Percentiles rank a stretch among this genome's conserved stretches.
Conservation (phyloP, 1,140 invertebrate genomes). For the Nylanderia fulva region DNA sequence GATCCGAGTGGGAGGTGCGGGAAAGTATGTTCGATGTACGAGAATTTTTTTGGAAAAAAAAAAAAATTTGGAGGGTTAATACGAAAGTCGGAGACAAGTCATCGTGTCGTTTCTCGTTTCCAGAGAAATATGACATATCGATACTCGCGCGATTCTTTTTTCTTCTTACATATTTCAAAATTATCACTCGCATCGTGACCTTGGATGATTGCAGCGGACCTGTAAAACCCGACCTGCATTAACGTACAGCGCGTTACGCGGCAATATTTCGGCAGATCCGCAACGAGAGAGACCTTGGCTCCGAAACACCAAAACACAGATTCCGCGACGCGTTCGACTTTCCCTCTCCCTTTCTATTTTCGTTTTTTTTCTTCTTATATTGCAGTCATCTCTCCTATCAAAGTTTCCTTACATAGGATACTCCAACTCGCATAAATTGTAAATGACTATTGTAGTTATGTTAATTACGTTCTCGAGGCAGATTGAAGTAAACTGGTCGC, state of each 20-base stretch:
- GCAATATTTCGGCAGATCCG: slow-evolving; percentile 75
- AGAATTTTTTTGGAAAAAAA: not conserved
- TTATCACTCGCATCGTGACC: slow-evolving; percentile 2
- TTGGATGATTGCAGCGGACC: slow-evolving; percentile 17
- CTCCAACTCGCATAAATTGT: not conserved
- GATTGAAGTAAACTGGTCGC: not conserved
- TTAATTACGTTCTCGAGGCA: not conserved
- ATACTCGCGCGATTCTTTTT: slow-evolving; percentile 33
- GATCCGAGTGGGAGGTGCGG: not conserved
- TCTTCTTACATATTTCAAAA: not conserved
- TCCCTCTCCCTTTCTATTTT: slow-evolving; percentile 58
- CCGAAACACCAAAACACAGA: slow-evolving; percentile 81
- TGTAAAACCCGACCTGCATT: slow-evolving; percentile 77
- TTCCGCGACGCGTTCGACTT: slow-evolving; percentile 64
- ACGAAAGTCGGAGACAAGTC: not conserved
- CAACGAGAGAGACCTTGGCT: slow-evolving; percentile 79
- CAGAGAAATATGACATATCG: slow-evolving; percentile 6
- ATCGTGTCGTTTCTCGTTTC: not conserved
- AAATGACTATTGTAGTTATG: not conserved
- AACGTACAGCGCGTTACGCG: slow-evolving; percentile 74
- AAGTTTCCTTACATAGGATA: not conserved
- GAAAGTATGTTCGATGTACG: not conserved
- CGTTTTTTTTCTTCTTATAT: slow-evolving; percentile 69
- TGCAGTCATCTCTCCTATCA: not conserved
- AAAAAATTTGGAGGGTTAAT: not conserved